These are phyloP conservation scores for Popillia japonica DNA, from an alignment of 1,140 invertebrate genomes.

Conservation along the genomic window DNA sequence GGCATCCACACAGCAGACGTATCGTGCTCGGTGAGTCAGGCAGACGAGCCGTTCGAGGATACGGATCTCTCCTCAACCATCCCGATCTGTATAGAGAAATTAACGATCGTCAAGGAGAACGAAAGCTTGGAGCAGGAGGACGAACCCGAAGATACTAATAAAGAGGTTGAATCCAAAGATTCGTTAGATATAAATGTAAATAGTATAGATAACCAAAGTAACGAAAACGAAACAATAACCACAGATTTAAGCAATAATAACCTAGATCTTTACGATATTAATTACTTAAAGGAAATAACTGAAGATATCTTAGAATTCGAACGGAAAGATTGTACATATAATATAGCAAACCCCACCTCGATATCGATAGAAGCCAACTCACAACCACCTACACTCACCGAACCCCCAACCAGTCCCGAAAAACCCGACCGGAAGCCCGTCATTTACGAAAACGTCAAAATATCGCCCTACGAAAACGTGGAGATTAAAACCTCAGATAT, in stretches of 20 bases:
- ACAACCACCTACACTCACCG: neutral
- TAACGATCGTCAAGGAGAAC: slow-evolving; percentile 47
- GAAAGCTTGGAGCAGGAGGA: slow-evolving; percentile 34
- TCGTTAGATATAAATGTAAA: slow-evolving; percentile 36
- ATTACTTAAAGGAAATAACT: neutral
- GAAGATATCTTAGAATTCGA: slow-evolving; percentile 10
- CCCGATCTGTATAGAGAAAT: slow-evolving; percentile 52
- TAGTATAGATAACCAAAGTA: slow-evolving; percentile 33
- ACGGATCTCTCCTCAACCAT: slow-evolving; percentile 44
- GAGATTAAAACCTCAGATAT: slow-evolving; percentile 41
- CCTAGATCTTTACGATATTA: neutral
- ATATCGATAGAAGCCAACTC: neutral
- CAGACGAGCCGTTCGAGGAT: slow-evolving; percentile 70
- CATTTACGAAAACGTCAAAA: slow-evolving; percentile 50
- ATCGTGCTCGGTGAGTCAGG: slow-evolving; percentile 77
- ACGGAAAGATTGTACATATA: neutral
- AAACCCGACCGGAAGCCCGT: slow-evolving; percentile 40
- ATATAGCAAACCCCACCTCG: no score
- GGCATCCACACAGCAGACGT: slow-evolving; percentile 83
- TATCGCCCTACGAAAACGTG: slow-evolving; percentile 20
- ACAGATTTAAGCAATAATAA: slow-evolving; percentile 16
- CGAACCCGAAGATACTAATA: neutral
- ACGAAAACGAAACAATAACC: neutral
- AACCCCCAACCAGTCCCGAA: slow-evolving; percentile 38
- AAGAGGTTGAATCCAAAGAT: slow-evolving; percentile 24